Base-by-base conservation (phyloP, 1,140 invertebrate species). In the Danaus melanippus region DNA sequence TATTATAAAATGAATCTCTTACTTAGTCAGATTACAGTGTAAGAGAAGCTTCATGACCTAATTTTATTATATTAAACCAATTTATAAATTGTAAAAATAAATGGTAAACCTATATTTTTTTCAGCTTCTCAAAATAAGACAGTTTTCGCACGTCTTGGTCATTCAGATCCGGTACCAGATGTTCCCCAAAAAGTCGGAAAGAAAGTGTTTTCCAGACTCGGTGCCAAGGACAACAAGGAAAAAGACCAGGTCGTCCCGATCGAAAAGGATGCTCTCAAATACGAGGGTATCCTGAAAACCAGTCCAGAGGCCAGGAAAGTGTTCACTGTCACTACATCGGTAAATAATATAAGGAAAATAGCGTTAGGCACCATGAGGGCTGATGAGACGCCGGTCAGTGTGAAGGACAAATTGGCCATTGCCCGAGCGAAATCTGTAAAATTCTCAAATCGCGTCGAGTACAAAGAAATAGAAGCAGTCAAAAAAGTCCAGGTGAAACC, bases 391-490 rank as follows among this genome's bases (percentile, higher is more conserved):
- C 86, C 82, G 0, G 55, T 87, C 10, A 86, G 75, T 58, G 76
- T 84, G 0, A 86, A 76, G 57, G 77, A 86, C 0, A 88, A 87
- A 64, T 52, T 87, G n/a, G 62, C 72, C 11, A 12, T 79, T 5
- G 53, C 73, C 0, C 79, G 77, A 62, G 32, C 71, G 1, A 88
- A 88, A 57, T 84, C 84, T 0, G 87, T 88, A 0, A 87, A 88
- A 60, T 88, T 88, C 54, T 86, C 85, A 0, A 84, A 74, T 52
- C 74, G 74, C 10, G 69, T 88, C 3, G 72, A 88, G 45, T 87
- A 84, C 57, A 87, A 87, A 71, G 83, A 86, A 67, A 88, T 88
- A 48, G 85, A 87, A 49, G 7, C 60, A 0, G 67, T 50, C 9
- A 64, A 72, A 46, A 67, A 66, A 39, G 44, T 12, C 10, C 12